Percentiles rank a stretch among this genome's conserved stretches.
phyloP scores from a whole-genome alignment of 2,113 vertebrate species.

The Phoenicopterus ruber region DNA sequence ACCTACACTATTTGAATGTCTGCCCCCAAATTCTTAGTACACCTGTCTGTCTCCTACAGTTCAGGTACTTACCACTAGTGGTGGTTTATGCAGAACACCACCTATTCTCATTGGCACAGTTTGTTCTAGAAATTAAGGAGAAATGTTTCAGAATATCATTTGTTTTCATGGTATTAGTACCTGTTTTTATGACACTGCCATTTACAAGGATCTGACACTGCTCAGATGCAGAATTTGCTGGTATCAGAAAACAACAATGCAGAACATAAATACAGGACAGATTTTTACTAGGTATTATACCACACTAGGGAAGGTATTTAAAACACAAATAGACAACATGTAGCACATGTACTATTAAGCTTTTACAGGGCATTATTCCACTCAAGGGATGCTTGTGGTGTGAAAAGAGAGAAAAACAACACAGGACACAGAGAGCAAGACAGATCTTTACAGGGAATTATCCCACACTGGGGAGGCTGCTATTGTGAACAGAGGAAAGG shows the following conservation, averaged over 20 bases:
- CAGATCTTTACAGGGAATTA: constrained; percentile 36
- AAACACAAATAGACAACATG: constrained; percentile 10
- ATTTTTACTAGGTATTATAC: constrained; percentile 4
- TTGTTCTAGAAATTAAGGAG: background rate
- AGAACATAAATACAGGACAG: background rate
- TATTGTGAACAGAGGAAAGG: background rate
- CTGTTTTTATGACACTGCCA: background rate
- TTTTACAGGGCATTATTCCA: constrained; percentile 39
- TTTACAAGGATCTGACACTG: background rate
- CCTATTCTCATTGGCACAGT: background rate
- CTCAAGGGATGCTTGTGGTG: constrained; percentile 2
- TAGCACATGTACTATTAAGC: constrained; percentile 26
- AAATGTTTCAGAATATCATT: background rate
- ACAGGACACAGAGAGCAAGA: background rate
- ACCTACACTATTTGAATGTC: rapidly evolving
- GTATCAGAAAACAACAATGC: background rate
- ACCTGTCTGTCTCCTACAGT: background rate
- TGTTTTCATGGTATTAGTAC: background rate
- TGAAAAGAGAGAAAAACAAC: constrained; percentile 33
- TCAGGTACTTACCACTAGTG: background rate
- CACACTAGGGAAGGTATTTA: background rate
- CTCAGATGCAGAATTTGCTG: background rate
- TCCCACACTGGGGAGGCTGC: background rate
- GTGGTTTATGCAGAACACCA: background rate
- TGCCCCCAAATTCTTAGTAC: background rate